These are phyloP conservation scores for Lepisosteus osseus DNA, from an alignment of 2,113 vertebrate genomes.

Conservation along the genomic window DNA sequence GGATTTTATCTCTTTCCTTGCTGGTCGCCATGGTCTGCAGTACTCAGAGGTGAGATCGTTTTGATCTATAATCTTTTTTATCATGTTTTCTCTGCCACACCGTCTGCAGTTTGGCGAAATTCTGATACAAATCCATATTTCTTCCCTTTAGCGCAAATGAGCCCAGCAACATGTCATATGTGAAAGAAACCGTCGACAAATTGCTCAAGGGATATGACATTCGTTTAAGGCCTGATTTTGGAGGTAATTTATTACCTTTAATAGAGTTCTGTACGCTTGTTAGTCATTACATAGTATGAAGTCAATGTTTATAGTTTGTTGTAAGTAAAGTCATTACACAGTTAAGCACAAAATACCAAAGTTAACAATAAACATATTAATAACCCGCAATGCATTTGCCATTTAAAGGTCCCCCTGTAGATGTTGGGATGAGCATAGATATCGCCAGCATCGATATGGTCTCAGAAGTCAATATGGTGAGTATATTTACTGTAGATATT, in stretches of 20 bases:
- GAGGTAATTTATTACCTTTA: constrained; percentile 65
- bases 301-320: neutral
- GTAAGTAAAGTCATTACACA: constrained; percentile 3
- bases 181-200: constrained; percentile 83
- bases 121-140: constrained; percentile 37
- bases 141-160: constrained; percentile 67
- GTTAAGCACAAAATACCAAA: neutral
- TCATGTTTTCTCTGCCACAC: neutral
- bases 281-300: neutral
- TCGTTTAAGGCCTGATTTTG: constrained; percentile 81
- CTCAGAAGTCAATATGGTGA: constrained; percentile 95
- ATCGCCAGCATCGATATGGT: constrained; percentile 92
- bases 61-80: constrained; percentile 1
- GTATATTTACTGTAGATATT: constrained; percentile 46
- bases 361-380: constrained; percentile 5
- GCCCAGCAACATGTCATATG: constrained; percentile 84
- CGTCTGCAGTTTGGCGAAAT: constrained; percentile 18
- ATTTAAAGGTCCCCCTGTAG: constrained; percentile 80
- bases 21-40: constrained; percentile 71
- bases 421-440: constrained; percentile 89
- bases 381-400: constrained; percentile 18
- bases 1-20: constrained; percentile 63
- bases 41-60: constrained; percentile 75
- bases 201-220: constrained; percentile 85
- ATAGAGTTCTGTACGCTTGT: constrained; percentile 3